These are phyloP conservation scores for Donacobius atricapilla DNA, from an alignment of 2,113 vertebrate genomes.

Conservation along the genomic window DNA sequence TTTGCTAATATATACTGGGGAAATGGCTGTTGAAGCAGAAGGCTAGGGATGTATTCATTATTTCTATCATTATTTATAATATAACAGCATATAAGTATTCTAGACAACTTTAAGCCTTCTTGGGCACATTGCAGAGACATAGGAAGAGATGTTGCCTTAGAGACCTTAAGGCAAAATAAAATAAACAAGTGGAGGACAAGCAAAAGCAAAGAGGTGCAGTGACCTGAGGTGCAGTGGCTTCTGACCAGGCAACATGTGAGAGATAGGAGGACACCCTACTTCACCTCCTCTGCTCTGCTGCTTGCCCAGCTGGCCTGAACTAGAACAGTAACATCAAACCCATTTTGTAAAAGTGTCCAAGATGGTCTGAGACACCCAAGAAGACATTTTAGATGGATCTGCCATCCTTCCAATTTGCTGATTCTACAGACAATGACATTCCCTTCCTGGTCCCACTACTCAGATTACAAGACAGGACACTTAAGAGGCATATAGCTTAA, in stretches of 20 bases:
- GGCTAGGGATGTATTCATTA: background rate
- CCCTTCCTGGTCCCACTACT: background rate
- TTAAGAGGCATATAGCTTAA: background rate
- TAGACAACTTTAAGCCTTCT: background rate
- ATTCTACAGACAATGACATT: background rate
- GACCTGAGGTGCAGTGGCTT: background rate
- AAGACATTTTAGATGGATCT: background rate
- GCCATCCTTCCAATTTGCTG: background rate
- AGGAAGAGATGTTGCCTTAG: background rate
- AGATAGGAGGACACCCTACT: background rate
- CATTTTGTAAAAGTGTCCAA: background rate
- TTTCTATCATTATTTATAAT: background rate
- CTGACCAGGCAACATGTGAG: background rate
- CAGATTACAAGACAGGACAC: background rate
- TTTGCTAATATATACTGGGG: background rate
- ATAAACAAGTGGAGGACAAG: background rate
- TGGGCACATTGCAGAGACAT: background rate
- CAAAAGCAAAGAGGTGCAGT: accelerated
- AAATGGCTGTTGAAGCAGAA: background rate
- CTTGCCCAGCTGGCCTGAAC: background rate
- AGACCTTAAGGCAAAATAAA: background rate
- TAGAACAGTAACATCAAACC: background rate
- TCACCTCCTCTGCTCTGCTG: background rate
- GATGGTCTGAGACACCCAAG: background rate
- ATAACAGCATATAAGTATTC: background rate